Evolutionary conservation across 2,113 vertebrate genomes (phyloP).

Genomic region (Lasiurus borealis): DNA sequence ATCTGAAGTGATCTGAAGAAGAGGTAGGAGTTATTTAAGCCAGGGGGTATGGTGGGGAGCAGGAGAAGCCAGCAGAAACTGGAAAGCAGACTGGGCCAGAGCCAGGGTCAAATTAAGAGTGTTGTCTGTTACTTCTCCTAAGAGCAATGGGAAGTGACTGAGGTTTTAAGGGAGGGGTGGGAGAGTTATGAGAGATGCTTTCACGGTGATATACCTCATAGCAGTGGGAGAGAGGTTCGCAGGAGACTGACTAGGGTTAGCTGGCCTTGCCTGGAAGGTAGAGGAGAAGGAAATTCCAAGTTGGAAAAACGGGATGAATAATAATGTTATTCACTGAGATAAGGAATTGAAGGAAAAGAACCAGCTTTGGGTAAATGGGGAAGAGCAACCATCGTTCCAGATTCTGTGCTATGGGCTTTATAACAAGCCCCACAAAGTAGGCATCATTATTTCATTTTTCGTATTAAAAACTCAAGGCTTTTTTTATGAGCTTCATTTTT

Average conservation of each 20-base stretch:
- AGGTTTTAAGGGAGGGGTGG: neutral
- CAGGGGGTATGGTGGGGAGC: neutral
- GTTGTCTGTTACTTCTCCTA: neutral
- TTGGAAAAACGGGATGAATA: neutral
- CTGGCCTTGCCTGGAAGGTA: neutral
- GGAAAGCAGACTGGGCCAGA: neutral
- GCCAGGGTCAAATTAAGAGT: neutral
- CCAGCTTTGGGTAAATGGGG: neutral
- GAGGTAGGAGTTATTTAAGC: neutral
- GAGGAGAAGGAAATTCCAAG: neutral
- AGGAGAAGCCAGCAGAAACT: neutral
- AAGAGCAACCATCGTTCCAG: neutral
- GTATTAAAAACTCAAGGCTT: neutral
- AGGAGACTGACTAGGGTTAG: neutral
- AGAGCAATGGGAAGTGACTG: neutral
- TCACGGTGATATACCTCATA: neutral
- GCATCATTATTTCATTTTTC: neutral
- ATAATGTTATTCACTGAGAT: neutral
- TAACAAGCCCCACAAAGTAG: neutral
- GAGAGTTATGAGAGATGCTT: neutral
- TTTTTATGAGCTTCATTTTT: neutral
- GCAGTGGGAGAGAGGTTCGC: neutral
- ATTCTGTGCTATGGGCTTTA: neutral
- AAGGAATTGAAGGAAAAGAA: neutral
- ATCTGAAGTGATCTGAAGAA: conserved; percentile 13